A percentile compares a stretch with the other conserved stretches of the same genome.
phyloP scores from a whole-genome alignment of 2,888 invertebrate genomes.

The Hofmannophila pseudospretella region DNA sequence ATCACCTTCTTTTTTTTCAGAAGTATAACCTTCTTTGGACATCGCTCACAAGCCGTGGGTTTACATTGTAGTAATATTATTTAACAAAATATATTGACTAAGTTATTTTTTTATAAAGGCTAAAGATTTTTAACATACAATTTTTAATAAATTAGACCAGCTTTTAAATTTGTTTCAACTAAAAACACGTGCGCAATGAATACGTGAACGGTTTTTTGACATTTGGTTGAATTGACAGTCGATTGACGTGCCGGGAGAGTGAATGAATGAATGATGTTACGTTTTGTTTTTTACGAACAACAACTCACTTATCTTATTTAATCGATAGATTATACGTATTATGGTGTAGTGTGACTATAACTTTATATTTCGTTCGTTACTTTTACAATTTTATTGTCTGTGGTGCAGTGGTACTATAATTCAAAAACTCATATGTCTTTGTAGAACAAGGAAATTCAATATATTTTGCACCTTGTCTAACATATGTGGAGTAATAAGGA shows the following conservation, averaged over 20 bases:
- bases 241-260: too few relatives aligned
- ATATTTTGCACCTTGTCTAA: conserved; percentile 3
- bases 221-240: too few relatives aligned
- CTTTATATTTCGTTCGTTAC: too few relatives aligned
- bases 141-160: not conserved
- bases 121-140: not conserved
- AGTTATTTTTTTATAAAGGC: not conserved
- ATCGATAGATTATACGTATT: too few relatives aligned
- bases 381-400: too few relatives aligned
- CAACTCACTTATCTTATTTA: too few relatives aligned
- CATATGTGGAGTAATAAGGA: conserved; percentile 1
- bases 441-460: too few relatives aligned
- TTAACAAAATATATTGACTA: not conserved
- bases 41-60: conserved; percentile 38
- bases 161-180: not conserved
- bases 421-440: too few relatives aligned
- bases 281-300: too few relatives aligned
- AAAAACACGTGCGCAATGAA: not conserved
- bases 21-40: conserved; percentile 73
- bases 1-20: conserved; percentile 69
- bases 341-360: too few relatives aligned
- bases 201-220: conserved; percentile 1
- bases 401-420: too few relatives aligned
- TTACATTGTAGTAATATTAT: conserved; percentile 27
- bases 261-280: too few relatives aligned